Evolutionary conservation across 2,113 vertebrate species (phyloP).

Genomic region (Hylia prasina): DNA sequence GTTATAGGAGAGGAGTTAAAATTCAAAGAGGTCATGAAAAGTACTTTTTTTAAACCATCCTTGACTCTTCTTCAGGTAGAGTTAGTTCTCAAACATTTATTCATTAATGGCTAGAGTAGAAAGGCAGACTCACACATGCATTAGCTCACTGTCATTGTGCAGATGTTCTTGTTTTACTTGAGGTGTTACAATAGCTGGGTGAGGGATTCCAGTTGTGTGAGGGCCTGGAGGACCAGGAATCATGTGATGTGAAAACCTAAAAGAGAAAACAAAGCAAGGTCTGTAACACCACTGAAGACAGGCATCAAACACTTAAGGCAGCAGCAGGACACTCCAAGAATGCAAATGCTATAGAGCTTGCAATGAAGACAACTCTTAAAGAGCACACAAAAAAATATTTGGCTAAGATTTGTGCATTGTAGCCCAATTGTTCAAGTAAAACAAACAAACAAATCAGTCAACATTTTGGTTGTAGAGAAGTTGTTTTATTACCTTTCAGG

Average conservation of each 20-base stretch:
- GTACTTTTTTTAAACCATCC: not conserved
- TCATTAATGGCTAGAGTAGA: not conserved
- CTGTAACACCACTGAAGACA: not conserved
- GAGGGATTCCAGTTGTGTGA: conserved; percentile 97
- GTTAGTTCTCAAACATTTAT: not conserved
- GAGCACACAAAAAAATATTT: not conserved
- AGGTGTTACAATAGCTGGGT: conserved; percentile 97
- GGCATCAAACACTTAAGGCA: not conserved
- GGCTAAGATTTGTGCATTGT: conserved; percentile 22
- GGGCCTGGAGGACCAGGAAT: conserved; percentile 94
- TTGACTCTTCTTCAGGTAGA: not conserved
- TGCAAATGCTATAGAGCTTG: not conserved
- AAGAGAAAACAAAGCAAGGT: conserved; percentile 22
- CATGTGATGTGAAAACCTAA: conserved; percentile 99
- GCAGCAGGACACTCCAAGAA: not conserved
- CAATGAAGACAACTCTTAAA: not conserved
- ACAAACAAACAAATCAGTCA: not conserved
- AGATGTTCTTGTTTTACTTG: conserved; percentile 98
- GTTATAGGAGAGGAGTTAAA: not conserved
- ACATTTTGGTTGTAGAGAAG: not conserved
- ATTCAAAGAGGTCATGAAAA: not conserved
- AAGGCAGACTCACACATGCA: conserved; percentile 90
- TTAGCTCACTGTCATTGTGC: conserved; percentile 91
- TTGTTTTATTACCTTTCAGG: not conserved
- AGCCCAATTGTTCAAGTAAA: not conserved